Evolutionary conservation across 2,797 vertebrate genomes (phyloP), one percentile per base, ranked within the genome.

Genomic region (Prionace glauca): DNA sequence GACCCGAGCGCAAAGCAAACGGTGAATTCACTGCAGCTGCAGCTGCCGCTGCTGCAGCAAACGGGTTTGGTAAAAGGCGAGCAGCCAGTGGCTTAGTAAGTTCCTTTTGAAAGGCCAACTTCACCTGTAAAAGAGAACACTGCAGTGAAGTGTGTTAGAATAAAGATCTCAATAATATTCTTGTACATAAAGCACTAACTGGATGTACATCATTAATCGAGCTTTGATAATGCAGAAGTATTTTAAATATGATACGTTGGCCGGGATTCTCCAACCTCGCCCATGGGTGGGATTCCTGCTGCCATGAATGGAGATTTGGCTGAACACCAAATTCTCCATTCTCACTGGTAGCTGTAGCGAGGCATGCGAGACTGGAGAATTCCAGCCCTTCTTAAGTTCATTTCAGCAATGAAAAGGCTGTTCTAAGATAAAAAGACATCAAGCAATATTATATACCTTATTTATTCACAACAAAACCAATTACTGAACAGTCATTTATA

Each of bases 71-170:
- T 92, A 99, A 96, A 96, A 99, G 98, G 96, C 98, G 97, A 16
- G 98, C 96, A 71, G 98, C 96, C 96, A 99, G 98, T 26, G 98
- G 97, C 96, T 98, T 98, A 96, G 98, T 98, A 96, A 97, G 97
- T 96, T 99, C 99, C 97, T 99, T 99, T 77, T 98, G 98, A 97
- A 99, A 97, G 81, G 98, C 96, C 97, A 99, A 96, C 97, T 99
- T 99, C 72, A 98, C 98, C 98, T 99, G 97, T 95, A 96, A 96
- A 96, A 95, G 67, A 96, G 67, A 96, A 45, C 88, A 96, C 88
- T 29, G 95, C 69, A 96, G 72, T 95, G 41, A 94, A 77, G 67
- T 50, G 56, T 3, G 24, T 74, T 56, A 32, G 93, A 72, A 16
- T 5, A 56, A 50, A 72, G 0, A 32, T 56, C 29, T 74, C 41